A percentile compares a stretch with the other conserved stretches of the same genome.
phyloP scores from a whole-genome alignment of 2,113 vertebrate species.

The Macrotis lagotis region DNA sequence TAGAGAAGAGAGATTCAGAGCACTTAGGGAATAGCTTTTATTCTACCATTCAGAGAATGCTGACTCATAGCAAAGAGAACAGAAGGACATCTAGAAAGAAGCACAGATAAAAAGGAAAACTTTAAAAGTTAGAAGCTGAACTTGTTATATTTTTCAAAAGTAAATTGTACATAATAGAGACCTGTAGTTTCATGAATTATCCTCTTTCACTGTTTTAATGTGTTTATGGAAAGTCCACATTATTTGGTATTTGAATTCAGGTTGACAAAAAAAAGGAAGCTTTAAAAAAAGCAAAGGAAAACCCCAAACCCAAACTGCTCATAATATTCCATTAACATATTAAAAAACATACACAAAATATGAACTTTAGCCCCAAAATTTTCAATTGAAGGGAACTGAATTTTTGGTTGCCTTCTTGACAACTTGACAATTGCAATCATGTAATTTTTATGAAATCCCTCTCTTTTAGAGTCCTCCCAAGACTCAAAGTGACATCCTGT shows the following conservation, averaged over 20 bases:
- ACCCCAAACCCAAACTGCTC: neutral
- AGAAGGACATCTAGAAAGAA: neutral
- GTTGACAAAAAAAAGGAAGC: neutral
- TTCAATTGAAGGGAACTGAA: neutral
- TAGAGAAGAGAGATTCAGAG: neutral
- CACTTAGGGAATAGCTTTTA: neutral
- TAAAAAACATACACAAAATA: neutral
- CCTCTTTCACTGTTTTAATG: neutral
- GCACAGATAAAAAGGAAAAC: neutral
- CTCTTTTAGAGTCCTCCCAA: neutral
- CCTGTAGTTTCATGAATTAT: neutral
- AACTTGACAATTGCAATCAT: too few species aligned
- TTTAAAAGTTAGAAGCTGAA: neutral
- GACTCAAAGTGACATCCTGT: neutral
- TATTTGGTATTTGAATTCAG: neutral
- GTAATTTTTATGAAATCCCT: neutral
- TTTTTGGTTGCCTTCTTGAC: neutral
- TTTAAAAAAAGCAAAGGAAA: neutral
- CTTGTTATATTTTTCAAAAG: neutral
- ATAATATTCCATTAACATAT: neutral
- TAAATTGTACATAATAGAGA: neutral
- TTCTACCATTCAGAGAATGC: neutral
- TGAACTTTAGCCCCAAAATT: neutral
- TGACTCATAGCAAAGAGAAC: neutral
- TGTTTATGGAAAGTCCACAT: neutral